These are phyloP conservation scores for Brachypteracias leptosomus DNA, from an alignment of 2,113 vertebrate species.

Conservation along the genomic window DNA sequence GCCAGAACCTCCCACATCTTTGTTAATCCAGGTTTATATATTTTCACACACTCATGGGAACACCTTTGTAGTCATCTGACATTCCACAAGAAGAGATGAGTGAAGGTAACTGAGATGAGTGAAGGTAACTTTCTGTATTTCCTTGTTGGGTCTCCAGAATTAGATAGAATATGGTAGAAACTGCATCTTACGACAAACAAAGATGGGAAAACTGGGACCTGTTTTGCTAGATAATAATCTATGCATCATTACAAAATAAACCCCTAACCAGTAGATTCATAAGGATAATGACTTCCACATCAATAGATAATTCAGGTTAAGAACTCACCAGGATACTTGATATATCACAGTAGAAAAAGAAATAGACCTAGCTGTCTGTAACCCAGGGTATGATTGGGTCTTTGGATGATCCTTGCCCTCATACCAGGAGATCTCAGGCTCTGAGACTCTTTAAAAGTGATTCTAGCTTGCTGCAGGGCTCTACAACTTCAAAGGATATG, in stretches of 20 bases:
- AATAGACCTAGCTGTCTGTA: neutral
- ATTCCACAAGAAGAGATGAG: neutral
- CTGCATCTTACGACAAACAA: neutral
- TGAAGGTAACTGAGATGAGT: neutral
- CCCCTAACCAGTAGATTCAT: neutral
- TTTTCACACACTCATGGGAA: neutral
- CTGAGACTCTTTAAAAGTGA: neutral
- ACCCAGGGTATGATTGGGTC: neutral
- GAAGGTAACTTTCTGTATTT: neutral
- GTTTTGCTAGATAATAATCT: neutral
- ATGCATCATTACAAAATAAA: neutral
- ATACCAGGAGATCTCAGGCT: neutral
- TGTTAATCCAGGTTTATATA: neutral
- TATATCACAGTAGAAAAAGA: neutral
- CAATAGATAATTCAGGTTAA: neutral
- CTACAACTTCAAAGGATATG: neutral
- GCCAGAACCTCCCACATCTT: neutral
- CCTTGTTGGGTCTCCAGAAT: neutral
- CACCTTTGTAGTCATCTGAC: neutral
- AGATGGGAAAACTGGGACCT: neutral
- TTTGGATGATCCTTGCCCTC: neutral
- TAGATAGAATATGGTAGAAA: neutral
- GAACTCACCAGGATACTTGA: neutral
- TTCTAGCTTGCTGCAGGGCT: neutral
- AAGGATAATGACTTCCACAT: neutral